Evolutionary conservation across 2,113 vertebrate species (phyloP), one percentile per base, ranked within the genome.

Genomic region (Arothron firmamentum): DNA sequence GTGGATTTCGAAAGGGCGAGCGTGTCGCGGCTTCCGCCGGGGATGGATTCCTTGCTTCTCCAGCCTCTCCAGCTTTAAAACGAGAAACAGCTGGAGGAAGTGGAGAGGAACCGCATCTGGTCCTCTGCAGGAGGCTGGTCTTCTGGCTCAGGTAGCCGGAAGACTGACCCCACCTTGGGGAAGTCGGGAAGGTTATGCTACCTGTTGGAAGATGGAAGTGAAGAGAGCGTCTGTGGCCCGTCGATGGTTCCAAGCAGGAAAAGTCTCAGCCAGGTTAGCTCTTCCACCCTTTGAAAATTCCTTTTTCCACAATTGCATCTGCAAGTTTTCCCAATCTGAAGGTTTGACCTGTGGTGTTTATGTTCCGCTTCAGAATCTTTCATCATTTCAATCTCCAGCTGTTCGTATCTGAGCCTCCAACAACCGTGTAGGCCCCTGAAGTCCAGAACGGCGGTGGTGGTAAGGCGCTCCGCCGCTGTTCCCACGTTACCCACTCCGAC

Each of bases 31-130:
- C 65, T 60, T 73, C 72, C 58, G 18, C 25, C 56, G 51, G 62
- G 72, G 80, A 78, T 51, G 14, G 78, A 81, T 75, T 73, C 62
- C 51, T 65, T 52, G 52, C 34, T 66, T 82, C 56, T 70, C 58
- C 60, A 57, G 62, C 68, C n/a, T n/a, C 68, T 20, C 17, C 75
- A 64, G 69, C 6, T n/a, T n/a, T n/a, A 25, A 57, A 70, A 75
- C 56, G 53, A 77, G 66, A 78, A 72, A 75, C 73, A 79, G 78
- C 78, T 83, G 80, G 45, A 81, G 48, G 63, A 3, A 23, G 50
- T 59, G 57, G 51, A 38, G 52, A 60, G 28, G 28, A 5, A 23
- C 2, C 21, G 3, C 21, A 23, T 23, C 21, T 23, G n/a, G 53
- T 3, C 5, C 19, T 28, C 25, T 5, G 25, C 25, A 28, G 25